Evolutionary conservation across 23 tunicate genomes (phyloP).

Genomic region (Oikopleura vanhoeffeni): DNA sequence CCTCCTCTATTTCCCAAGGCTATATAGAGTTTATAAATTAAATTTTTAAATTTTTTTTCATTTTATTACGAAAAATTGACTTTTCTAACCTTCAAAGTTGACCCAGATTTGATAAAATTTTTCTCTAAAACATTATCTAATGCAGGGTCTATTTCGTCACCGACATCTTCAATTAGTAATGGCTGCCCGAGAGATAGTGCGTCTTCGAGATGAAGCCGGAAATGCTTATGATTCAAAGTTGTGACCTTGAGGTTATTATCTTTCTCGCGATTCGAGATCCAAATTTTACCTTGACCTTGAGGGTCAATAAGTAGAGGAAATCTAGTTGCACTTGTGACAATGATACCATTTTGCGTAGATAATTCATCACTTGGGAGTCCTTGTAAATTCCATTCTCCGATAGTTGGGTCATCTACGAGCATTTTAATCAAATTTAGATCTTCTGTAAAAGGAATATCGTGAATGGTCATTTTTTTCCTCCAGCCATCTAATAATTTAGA

Average conservation of each 20-base stretch:
- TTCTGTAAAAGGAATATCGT: conserved; percentile 66
- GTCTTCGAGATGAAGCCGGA: conserved; percentile 92
- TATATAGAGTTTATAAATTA: not conserved
- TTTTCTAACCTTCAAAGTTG: conserved; percentile 69
- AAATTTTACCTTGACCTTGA: conserved; percentile 94
- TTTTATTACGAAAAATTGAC: not conserved
- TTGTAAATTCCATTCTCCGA: conserved; percentile 89
- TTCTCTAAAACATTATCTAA: conserved; percentile 85
- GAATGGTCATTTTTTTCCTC: conserved; percentile 66
- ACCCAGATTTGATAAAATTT: conserved; percentile 98
- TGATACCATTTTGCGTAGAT: conserved; percentile 87
- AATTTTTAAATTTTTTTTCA: not conserved
- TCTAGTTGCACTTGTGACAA: conserved; percentile 85
- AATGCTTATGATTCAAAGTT: conserved; percentile 81
- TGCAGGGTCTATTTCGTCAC: conserved; percentile 90
- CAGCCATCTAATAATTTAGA: conserved; percentile 43
- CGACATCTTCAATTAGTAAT: conserved; percentile 88
- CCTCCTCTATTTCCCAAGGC: conserved; percentile 7
- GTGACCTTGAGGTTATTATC: conserved; percentile 59
- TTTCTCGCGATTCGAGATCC: conserved; percentile 65
- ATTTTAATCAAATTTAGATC: conserved; percentile 73
- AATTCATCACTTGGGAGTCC: conserved; percentile 90
- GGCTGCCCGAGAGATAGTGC: conserved; percentile 79
- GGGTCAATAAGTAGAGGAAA: conserved; percentile 87
- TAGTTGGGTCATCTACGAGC: conserved; percentile 86